These are phyloP conservation scores for Cichlasoma orientale DNA, from an alignment of 2,797 vertebrate genomes.

Conservation along the genomic window DNA sequence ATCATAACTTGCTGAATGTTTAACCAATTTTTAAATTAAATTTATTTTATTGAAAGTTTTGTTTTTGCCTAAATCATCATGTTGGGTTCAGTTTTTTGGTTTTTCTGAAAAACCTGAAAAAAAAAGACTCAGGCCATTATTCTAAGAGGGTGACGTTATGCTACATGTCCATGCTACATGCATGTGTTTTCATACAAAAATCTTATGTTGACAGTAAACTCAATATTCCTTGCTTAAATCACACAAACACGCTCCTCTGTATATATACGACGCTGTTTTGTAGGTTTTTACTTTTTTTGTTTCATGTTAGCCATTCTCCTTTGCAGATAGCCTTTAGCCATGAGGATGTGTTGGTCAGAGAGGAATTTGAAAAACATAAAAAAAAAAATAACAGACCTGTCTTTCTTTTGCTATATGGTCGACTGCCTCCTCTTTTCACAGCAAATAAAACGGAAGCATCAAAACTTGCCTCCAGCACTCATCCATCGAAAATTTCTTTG, in stretches of 20 bases:
- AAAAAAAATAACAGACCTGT: conserved; percentile 23
- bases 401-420: conserved; percentile 14
- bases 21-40: not conserved
- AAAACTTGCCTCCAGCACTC: conserved; percentile 38
- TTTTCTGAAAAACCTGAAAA: no score
- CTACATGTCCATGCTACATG: not conserved
- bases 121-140: no score
- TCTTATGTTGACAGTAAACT: not conserved
- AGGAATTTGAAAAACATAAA: conserved; percentile 19
- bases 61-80: no score
- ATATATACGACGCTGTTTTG: conserved; percentile 1
- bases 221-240: not conserved
- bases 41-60: no score
- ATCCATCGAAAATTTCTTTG: conserved; percentile 28
- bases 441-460: conserved; percentile 36
- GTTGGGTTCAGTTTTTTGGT: no score
- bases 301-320: not conserved
- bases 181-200: not conserved
- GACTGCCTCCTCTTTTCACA: conserved; percentile 26
- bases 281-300: not conserved
- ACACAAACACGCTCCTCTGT: not conserved
- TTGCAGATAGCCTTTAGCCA: conserved; percentile 26
- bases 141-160: not conserved
- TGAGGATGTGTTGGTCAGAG: conserved; percentile 28
- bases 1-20: not conserved